Evolutionary conservation across 2,888 invertebrate genomes (phyloP), one percentile per base, ranked within the genome.

Genomic region (Ochropleura plecta): DNA sequence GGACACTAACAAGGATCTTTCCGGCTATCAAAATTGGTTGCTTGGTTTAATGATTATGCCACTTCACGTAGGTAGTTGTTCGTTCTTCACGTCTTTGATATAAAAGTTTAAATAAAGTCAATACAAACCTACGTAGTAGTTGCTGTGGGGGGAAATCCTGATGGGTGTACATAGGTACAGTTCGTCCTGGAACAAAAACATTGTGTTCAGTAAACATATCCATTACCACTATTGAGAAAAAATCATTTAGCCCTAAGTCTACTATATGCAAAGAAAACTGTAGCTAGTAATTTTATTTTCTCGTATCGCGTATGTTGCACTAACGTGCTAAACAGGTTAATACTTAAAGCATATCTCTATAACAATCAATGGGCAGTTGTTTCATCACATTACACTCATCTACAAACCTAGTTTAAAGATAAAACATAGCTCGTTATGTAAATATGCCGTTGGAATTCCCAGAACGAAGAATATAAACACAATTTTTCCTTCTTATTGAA

Each of bases 161-260:
- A 99, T 98, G 9, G 99, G 98, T 18, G 99, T 99, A 93, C 99
- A 99, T 44, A 99, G 95, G 92, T 99, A 99, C 16, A 98, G 96
- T 92, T 99, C 99, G 88, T 98, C 98, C 99, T 99, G 96, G 81
- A 97, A 98, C 83, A 91, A 91, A 89, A 65, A 71, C 2, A 66
- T 0, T 16, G 8, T 0, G 30, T 16, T 59, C 14, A 7, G 18
- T 18, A 12, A 18, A 57, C 6, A 18, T 30, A 14, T 5, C 12
- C 7, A 8, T 60, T 5, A 51, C 16, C 3, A 48, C 14, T 49
- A 51, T 5, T 18, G 5, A 49, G 48, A 42, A 4, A 40, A 8
- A 42, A 48, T 30, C 14, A n/a, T n/a, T 3, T n/a, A 5, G 8
- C 44, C 14, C 40, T 48, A 46, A 20, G 18, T 10, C 9, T 14